These are phyloP conservation scores for Drosophila elegans DNA, from an alignment of 1,140 invertebrate species.

Conservation along the genomic window DNA sequence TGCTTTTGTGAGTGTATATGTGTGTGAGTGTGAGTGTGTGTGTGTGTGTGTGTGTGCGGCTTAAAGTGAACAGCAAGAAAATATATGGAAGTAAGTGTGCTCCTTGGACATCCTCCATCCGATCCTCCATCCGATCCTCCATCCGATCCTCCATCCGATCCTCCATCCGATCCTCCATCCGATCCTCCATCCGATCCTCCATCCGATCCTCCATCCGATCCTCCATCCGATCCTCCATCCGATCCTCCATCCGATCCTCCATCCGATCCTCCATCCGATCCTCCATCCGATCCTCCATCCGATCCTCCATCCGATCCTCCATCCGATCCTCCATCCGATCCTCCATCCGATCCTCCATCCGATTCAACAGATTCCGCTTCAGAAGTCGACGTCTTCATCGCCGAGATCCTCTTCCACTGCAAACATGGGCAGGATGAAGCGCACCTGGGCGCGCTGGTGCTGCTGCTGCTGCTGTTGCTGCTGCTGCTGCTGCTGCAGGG, in stretches of 20 bases:
- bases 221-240: not conserved
- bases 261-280: not conserved
- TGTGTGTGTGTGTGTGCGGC: no score
- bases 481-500: no score
- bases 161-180: not conserved
- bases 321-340: not conserved
- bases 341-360: not conserved
- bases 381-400: constrained; percentile 1
- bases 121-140: not conserved
- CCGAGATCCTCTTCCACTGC: constrained; percentile 13
- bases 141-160: not conserved
- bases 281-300: not conserved
- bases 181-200: not conserved
- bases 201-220: not conserved
- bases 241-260: not conserved
- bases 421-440: constrained; percentile 13
- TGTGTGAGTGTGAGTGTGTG: no score
- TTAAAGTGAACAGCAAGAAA: no score
- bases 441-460: constrained; percentile 6
- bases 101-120: not conserved
- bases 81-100: not conserved
- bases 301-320: not conserved
- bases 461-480: no score
- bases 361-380: no score
- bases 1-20: no score